Conservation (phyloP, 1,140 invertebrate genomes). For the Drosophila nigromelanica region DNA sequence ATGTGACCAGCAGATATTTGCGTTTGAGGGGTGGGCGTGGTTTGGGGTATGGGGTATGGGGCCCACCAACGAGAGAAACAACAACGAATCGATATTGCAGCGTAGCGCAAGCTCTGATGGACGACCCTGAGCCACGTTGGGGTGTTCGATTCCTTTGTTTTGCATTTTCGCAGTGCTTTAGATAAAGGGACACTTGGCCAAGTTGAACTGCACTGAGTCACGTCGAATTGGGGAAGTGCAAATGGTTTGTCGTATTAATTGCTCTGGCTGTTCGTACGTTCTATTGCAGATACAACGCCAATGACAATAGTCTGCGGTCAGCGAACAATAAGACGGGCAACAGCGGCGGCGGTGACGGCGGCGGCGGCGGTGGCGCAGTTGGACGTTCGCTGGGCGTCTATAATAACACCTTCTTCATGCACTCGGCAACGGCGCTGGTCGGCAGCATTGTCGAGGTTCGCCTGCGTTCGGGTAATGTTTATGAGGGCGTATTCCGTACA, state of each 20-base stretch:
- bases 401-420: slow-evolving; percentile 94
- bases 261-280: slow-evolving; percentile 8
- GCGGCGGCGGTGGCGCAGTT: slow-evolving; percentile 68
- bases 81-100: slow-evolving; percentile 56
- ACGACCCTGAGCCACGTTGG: slow-evolving; percentile 60
- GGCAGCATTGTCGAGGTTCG: slow-evolving; percentile 92
- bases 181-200: background rate
- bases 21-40: slow-evolving; percentile 36
- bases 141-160: slow-evolving; percentile 46
- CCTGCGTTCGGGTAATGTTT: slow-evolving; percentile 91
- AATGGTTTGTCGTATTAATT: slow-evolving; percentile 25
- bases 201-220: background rate
- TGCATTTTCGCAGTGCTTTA: slow-evolving; percentile 9
- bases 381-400: slow-evolving; percentile 88
- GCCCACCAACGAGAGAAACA: slow-evolving; percentile 1
- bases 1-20: slow-evolving; percentile 31
- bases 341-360: slow-evolving; percentile 60
- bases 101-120: slow-evolving; percentile 7
- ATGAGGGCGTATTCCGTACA: slow-evolving; percentile 94
- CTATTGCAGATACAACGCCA: slow-evolving; percentile 67
- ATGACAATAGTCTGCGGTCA: slow-evolving; percentile 68
- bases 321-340: slow-evolving; percentile 58
- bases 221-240: background rate
- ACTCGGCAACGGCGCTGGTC: slow-evolving; percentile 91
- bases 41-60: background rate